A percentile compares a stretch with the other conserved stretches of the same genome.
phyloP scores from a whole-genome alignment of 23 tunicate species.

The Pegea sp. region DNA sequence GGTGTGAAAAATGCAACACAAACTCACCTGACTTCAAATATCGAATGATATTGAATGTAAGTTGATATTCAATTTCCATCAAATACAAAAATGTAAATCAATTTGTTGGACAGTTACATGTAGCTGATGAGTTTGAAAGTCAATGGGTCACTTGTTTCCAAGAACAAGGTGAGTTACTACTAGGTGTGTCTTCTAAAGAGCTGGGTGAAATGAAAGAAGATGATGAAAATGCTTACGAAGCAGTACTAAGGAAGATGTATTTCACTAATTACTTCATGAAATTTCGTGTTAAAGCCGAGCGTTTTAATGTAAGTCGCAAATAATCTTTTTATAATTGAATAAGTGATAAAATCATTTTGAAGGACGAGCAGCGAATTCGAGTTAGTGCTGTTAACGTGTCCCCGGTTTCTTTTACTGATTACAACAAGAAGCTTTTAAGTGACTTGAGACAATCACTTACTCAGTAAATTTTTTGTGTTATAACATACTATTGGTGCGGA shows the following conservation, averaged over 20 bases:
- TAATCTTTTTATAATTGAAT: not conserved
- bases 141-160: constrained; percentile 89
- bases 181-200: constrained; percentile 31
- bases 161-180: constrained; percentile 68
- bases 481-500: no score
- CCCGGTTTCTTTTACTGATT: constrained; percentile 42
- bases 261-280: constrained; percentile 52
- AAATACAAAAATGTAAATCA: no score
- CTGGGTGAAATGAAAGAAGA: constrained; percentile 37
- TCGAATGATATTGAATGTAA: constrained; percentile 57
- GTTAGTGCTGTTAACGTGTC: constrained; percentile 41
- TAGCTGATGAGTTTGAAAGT: constrained; percentile 77
- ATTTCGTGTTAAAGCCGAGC: constrained; percentile 48
- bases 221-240: constrained; percentile 25
- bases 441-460: constrained; percentile 7
- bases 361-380: constrained; percentile 63
- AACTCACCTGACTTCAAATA: constrained; percentile 31
- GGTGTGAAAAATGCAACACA: constrained; percentile 85
- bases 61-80: no score
- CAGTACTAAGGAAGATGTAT: constrained; percentile 13
- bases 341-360: not conserved
- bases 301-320: constrained; percentile 22
- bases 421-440: constrained; percentile 21
- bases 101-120: constrained; percentile 40
- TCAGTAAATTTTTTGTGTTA: no score